A percentile compares a stretch with the other conserved stretches of the same genome.
Evolutionary conservation across 2,113 vertebrate genomes (phyloP).

Genomic region (Chloropsis hardwickii): DNA sequence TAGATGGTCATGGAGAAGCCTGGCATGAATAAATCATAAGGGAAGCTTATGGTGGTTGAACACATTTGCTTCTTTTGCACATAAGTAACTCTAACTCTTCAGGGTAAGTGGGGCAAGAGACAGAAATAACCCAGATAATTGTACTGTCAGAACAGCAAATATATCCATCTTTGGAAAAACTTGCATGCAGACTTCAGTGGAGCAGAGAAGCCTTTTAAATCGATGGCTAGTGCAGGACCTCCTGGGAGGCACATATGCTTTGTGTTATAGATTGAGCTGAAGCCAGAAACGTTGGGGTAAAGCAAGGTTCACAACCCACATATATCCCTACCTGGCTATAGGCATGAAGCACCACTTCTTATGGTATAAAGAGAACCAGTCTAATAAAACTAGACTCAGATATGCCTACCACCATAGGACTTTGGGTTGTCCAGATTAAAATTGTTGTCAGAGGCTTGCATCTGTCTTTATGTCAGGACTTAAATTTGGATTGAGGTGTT

Average conservation of each 20-base stretch:
- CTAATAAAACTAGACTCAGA: not conserved
- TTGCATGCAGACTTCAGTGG: not conserved
- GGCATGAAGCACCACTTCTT: not conserved
- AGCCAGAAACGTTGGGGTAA: not conserved
- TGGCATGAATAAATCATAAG: not conserved
- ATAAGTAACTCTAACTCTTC: not conserved
- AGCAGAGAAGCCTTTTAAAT: not conserved
- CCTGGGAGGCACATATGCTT: slow-evolving; percentile 29
- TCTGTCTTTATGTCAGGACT: not conserved
- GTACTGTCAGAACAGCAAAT: not conserved
- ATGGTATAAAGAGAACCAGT: not conserved
- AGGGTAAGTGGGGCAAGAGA: not conserved
- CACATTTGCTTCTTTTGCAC: not conserved
- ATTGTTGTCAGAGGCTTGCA: not conserved
- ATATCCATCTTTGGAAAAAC: slow-evolving; percentile 46
- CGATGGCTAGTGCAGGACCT: not conserved
- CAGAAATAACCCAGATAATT: slow-evolving; percentile 24
- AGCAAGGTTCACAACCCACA: not conserved
- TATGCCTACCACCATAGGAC: not conserved
- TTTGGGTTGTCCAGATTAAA: not conserved
- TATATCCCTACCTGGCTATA: not conserved
- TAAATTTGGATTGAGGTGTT: not conserved
- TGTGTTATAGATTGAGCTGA: not conserved
- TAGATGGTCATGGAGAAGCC: not conserved
- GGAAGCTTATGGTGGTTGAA: not conserved